phyloP scores from a whole-genome alignment of 2,888 invertebrate species.

The Gastracanthus pulcherrimus region DNA sequence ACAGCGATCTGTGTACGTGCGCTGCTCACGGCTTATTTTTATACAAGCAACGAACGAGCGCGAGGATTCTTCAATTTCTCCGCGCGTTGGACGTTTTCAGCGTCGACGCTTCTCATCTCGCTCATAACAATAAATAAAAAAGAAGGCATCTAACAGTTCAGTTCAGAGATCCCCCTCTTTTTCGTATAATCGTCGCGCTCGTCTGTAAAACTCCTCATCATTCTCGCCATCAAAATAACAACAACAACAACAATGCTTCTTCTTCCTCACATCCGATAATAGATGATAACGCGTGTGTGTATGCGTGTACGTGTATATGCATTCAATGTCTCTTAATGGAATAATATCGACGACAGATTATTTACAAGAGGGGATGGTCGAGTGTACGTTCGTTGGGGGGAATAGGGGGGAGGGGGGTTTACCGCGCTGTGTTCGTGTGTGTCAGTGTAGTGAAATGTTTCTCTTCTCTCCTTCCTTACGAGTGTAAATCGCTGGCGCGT shows the following conservation, averaged over 20 bases:
- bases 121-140: constrained; percentile 18
- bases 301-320: constrained; percentile 6
- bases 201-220: not conserved
- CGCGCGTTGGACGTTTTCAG: not conserved
- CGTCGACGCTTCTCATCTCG: not conserved
- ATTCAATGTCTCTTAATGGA: constrained; percentile 33
- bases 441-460: not conserved
- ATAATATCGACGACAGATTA: constrained; percentile 48
- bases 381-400: not conserved
- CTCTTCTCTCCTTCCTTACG: not conserved
- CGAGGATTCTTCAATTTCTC: constrained; percentile 8
- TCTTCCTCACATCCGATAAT: constrained; percentile 7
- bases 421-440: not conserved
- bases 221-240: constrained; percentile 11
- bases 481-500: not conserved
- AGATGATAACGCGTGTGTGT: constrained; percentile 19
- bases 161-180: not conserved
- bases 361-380: constrained; percentile 38
- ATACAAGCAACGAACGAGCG: constrained; percentile 18
- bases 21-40: not conserved
- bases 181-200: constrained; percentile 6
- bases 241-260: constrained; percentile 22
- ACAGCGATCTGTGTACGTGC: not conserved
- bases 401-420: not conserved
- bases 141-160: not conserved